Conservation (phyloP, 2,888 invertebrate species). For the Lissonota sp. region DNA sequence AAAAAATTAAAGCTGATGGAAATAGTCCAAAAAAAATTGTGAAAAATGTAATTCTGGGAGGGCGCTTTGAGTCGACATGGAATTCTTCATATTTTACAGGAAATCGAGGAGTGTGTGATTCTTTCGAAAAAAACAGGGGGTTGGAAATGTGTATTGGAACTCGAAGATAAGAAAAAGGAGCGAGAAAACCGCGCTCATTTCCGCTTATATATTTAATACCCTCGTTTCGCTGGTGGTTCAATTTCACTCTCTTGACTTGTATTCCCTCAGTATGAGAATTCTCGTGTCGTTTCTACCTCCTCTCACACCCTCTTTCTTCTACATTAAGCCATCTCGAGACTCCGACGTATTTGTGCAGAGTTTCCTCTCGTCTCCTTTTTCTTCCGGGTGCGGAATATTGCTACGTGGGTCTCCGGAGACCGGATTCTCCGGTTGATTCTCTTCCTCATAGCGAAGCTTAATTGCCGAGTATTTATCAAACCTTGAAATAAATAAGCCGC, state of each 20-base stretch:
- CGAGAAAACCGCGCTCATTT: slow-evolving; percentile 64
- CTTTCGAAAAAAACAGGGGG: slow-evolving; percentile 69
- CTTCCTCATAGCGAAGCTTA: slow-evolving; percentile 71
- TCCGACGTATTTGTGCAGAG: slow-evolving; percentile 33
- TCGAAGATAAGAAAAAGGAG: slow-evolving; percentile 76
- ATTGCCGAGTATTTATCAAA: slow-evolving; percentile 81
- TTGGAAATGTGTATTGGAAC: slow-evolving; percentile 76
- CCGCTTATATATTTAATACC: slow-evolving; percentile 53
- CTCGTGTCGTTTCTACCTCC: slow-evolving; percentile 41
- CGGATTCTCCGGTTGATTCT: slow-evolving; percentile 34
- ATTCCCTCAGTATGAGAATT: slow-evolving; percentile 35
- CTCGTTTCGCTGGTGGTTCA: slow-evolving; percentile 26
- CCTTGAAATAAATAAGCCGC: slow-evolving; percentile 80
- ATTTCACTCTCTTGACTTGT: slow-evolving; percentile 26
- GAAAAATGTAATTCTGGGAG: too few relatives aligned
- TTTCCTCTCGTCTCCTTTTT: slow-evolving; percentile 5
- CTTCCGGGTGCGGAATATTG: slow-evolving; percentile 37
- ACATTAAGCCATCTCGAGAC: slow-evolving; percentile 22
- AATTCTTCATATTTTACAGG: too few relatives aligned
- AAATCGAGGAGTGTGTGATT: slow-evolving; percentile 63
- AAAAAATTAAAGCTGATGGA: too few relatives aligned
- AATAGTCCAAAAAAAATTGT: too few relatives aligned
- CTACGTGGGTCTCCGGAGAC: slow-evolving; percentile 37
- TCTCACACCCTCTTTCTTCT: too few relatives aligned
- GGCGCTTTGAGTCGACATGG: too few relatives aligned